Evolutionary conservation across 1,140 invertebrate genomes (phyloP), one percentile per base, ranked within the genome.

Genomic region (Alviniconcha marisindica): DNA sequence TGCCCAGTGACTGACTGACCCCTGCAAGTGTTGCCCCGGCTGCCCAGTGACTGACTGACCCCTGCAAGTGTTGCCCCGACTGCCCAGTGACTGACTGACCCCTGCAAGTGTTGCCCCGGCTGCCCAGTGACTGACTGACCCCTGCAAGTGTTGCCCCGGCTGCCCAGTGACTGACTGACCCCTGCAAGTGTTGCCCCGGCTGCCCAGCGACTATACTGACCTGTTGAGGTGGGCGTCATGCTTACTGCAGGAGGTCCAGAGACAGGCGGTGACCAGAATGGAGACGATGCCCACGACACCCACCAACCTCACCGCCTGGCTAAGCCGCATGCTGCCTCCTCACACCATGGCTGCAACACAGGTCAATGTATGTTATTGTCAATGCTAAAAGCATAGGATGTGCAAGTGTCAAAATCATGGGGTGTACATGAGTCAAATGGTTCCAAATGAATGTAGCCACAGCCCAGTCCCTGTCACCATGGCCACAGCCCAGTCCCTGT

Each of bases 201-300:
- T n/a, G n/a, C n/a, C n/a, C n/a, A n/a, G n/a, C n/a, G n/a, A n/a
- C n/a, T n/a, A n/a, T n/a, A n/a, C n/a, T n/a, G 7, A 69, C 56
- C 77, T 44, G 54, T 31, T 36, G 76, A 77, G 63, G 40, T 78
- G 63, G 33, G 18, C 54, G 36, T 69, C 44, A 40, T 51, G 73
- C 0, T 63, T 77, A n/a, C 73, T 77, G 66, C 85, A 86, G 14
- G 76, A 69, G 36, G 80, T 81, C 83, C 82, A 83, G 31, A 86
- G 63, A 51, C 79, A 84, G 42, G 81, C 66, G 51, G 85, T 84
- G 63, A 86, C 56, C 78, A 86, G 56, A 24, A 74, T 60, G 31
- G 85, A 84, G 54, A 83, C 33, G 31, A 84, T 42, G 63, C 76
- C 83, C 33, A 84, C 44, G 44, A 71, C 60, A 33, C 56, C 73